Evolutionary conservation across 2,797 vertebrate genomes (phyloP).

Genomic region (Rallus crepitans): DNA sequence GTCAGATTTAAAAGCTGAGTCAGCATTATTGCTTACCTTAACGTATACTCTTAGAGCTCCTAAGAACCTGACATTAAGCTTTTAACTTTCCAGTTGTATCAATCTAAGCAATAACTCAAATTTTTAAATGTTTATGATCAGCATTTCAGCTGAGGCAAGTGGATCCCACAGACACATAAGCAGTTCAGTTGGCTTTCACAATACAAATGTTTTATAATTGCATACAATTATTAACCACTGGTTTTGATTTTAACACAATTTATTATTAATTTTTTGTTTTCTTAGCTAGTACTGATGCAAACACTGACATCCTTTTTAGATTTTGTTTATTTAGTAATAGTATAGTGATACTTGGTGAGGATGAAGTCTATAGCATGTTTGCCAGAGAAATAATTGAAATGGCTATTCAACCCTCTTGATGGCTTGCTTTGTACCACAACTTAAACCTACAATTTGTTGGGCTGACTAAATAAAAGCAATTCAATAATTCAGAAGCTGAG

Average conservation of each 20-base stretch:
- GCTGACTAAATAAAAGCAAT: neutral
- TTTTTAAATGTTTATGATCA: neutral
- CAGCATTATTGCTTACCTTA: neutral
- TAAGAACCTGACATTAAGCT: neutral
- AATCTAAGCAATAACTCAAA: neutral
- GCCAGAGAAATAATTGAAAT: neutral
- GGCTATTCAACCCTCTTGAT: neutral
- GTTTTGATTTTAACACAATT: neutral
- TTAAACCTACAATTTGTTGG: neutral
- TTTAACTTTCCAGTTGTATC: neutral
- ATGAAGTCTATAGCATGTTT: neutral
- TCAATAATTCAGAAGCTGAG: neutral
- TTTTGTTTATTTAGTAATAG: neutral
- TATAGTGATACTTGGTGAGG: neutral
- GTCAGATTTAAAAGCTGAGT: neutral
- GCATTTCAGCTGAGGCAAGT: neutral
- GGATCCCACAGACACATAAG: neutral
- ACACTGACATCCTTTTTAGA: neutral
- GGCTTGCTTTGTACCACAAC: neutral
- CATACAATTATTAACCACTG: neutral
- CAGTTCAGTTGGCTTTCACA: neutral
- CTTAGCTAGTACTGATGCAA: neutral
- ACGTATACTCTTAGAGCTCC: neutral
- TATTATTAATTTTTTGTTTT: neutral
- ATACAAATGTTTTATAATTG: neutral